Conservation (phyloP, 2,113 vertebrate species). For the Toxotes chatareus region DNA sequence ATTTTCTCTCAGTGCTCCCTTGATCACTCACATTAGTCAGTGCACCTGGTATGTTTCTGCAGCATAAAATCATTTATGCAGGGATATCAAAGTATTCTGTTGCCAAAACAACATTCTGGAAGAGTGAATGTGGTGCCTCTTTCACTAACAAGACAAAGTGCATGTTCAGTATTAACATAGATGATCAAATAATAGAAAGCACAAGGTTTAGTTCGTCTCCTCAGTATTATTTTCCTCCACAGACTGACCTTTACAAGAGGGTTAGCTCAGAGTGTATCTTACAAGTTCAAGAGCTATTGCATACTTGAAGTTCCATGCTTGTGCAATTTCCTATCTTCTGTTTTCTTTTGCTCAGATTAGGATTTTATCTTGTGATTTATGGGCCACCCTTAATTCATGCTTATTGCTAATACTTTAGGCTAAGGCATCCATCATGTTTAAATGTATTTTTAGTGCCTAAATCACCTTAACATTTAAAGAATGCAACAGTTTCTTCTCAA, state of each 20-base stretch:
- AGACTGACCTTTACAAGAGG: slow-evolving; percentile 9
- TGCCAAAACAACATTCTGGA: not conserved
- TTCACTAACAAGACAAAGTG: not conserved
- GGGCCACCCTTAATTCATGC: not conserved
- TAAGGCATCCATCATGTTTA: slow-evolving; percentile 7
- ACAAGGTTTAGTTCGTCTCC: not conserved
- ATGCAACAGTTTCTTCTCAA: not conserved
- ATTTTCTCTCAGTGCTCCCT: not conserved
- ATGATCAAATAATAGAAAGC: slow-evolving; percentile 9
- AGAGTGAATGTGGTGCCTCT: not conserved
- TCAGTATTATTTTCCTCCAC: not conserved
- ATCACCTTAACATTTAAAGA: not conserved
- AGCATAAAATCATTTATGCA: not conserved
- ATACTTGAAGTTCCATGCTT: slow-evolving; percentile 35
- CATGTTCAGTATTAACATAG: not conserved
- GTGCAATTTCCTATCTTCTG: slow-evolving; percentile 46
- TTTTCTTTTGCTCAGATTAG: slow-evolving; percentile 28
- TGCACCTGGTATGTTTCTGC: not conserved
- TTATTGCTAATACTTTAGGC: not conserved
- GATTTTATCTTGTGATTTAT: slow-evolving; percentile 35
- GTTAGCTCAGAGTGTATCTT: slow-evolving; percentile 2
- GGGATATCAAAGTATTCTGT: not conserved
- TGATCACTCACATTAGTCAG: not conserved
- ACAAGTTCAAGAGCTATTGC: slow-evolving; percentile 18
- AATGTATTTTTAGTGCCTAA: slow-evolving; percentile 19